phyloP scores from a whole-genome alignment of 2,797 vertebrate genomes.

The Aselliscus stoliczkanus region DNA sequence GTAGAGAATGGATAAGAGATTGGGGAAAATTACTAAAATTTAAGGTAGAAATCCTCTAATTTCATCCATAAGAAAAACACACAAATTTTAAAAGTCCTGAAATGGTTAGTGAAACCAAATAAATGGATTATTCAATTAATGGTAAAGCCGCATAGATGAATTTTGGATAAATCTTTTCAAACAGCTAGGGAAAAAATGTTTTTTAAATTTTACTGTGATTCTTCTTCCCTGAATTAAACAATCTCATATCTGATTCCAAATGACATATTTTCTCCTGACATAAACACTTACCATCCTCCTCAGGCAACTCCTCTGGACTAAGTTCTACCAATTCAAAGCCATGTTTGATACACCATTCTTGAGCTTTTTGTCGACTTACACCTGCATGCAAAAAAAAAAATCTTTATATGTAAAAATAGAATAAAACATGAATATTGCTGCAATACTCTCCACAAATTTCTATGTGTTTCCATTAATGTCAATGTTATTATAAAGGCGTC shows the following conservation, averaged over 20 bases:
- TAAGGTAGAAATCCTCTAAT: background rate
- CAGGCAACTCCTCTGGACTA: constrained; percentile 92
- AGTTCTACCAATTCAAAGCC: constrained; percentile 97
- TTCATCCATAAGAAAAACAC: background rate
- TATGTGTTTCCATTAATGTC: background rate
- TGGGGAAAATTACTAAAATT: background rate
- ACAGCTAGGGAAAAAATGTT: background rate
- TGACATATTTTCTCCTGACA: background rate
- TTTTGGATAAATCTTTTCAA: constrained; percentile 24
- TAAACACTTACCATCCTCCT: constrained; percentile 91
- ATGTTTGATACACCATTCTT: constrained; percentile 97
- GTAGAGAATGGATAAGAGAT: background rate
- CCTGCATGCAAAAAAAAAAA: constrained; percentile 81
- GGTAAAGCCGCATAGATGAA: background rate
- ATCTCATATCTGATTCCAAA: background rate
- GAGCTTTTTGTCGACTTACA: constrained; percentile 91
- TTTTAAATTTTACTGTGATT: background rate
- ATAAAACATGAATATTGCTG: background rate
- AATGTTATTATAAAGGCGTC: background rate
- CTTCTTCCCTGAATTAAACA: background rate
- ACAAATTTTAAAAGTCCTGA: background rate
- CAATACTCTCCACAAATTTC: background rate
- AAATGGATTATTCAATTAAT: background rate
- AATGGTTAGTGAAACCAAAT: background rate
- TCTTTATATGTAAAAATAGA: background rate